A percentile compares a stretch with the other conserved stretches of the same genome.
Evolutionary conservation across 1,140 invertebrate genomes (phyloP).

Genomic region (Brachionus sp.): DNA sequence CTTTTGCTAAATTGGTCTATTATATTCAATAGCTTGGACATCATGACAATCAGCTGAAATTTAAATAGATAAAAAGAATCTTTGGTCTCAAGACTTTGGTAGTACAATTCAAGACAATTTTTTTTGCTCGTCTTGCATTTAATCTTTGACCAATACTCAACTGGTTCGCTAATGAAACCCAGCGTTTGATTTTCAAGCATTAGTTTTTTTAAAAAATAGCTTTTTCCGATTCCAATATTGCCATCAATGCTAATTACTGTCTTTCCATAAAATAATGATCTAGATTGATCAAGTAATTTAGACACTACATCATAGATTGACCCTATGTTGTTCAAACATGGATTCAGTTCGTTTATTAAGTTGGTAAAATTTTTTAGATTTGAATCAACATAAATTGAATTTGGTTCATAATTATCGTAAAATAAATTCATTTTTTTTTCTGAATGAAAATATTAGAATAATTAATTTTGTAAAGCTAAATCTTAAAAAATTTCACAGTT

Average conservation of each 20-base stretch:
- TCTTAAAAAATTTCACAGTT: background rate
- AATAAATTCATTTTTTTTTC: background rate
- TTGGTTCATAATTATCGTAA: background rate
- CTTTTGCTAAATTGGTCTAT: background rate
- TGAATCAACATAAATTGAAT: background rate
- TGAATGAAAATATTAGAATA: background rate
- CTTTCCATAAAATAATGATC: background rate
- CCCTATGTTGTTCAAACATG: background rate
- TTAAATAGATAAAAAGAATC: constrained; percentile 15
- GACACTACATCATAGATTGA: background rate
- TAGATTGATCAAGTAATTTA: background rate
- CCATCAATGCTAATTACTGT: background rate
- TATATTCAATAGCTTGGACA: background rate
- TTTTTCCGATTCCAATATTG: background rate
- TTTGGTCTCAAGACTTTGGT: background rate
- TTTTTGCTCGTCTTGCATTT: background rate
- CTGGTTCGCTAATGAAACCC: background rate
- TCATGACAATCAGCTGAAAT: background rate
- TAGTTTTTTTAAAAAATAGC: background rate
- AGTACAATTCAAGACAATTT: constrained; percentile 19
- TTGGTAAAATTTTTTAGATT: background rate
- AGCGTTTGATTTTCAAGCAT: background rate
- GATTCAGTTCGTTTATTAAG: background rate
- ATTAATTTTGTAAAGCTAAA: background rate
- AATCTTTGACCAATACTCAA: constrained; percentile 26